phyloP scores from a whole-genome alignment of 2,888 invertebrate species.

The Acleris emargana region DNA sequence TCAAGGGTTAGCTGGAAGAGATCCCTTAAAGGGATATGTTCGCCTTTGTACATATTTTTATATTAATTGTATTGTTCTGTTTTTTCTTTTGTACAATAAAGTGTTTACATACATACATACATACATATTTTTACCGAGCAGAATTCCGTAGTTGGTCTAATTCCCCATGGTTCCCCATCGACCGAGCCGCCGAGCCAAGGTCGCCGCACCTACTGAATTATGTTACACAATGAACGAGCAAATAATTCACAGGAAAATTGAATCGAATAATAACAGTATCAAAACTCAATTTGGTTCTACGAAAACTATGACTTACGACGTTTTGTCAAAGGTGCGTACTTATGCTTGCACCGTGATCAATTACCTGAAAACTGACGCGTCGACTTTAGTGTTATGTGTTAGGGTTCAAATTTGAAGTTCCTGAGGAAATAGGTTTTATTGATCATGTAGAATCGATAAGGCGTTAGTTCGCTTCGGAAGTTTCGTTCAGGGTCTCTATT shows the following conservation, averaged over 20 bases:
- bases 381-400: neutral
- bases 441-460: slow-evolving; percentile 4
- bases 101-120: too few species aligned
- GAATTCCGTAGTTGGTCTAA: neutral
- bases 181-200: slow-evolving; percentile 15
- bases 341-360: slow-evolving; percentile 5
- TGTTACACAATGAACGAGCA: slow-evolving; percentile 16
- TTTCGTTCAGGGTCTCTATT: too few species aligned
- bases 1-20: too few species aligned
- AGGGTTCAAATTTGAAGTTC: neutral
- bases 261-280: neutral
- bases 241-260: neutral
- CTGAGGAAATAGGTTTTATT: slow-evolving; percentile 4
- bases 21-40: too few species aligned
- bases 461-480: slow-evolving; percentile 9
- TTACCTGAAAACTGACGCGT: neutral
- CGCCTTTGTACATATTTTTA: too few species aligned
- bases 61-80: too few species aligned
- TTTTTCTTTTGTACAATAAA: too few species aligned
- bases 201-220: slow-evolving; percentile 11
- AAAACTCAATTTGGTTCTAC: neutral
- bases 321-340: neutral
- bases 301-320: neutral
- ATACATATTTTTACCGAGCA: neutral
- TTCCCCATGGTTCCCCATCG: slow-evolving; percentile 4